Evolutionary conservation across 2,888 invertebrate species (phyloP).

Genomic region (Thyatira batis): DNA sequence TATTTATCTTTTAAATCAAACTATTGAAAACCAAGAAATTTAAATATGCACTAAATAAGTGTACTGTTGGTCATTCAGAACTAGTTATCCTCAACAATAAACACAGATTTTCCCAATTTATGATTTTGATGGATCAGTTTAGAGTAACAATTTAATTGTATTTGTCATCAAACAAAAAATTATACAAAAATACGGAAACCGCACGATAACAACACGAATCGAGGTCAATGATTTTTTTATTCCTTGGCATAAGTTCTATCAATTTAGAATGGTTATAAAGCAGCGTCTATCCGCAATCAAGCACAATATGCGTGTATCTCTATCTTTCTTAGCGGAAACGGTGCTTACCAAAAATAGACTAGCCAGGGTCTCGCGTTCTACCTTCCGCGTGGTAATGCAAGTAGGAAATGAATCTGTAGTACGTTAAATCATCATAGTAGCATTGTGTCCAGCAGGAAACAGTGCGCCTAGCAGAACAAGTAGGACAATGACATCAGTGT

Average conservation of each 20-base stretch:
- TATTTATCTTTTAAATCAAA: too few species aligned
- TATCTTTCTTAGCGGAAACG: constrained; percentile 55
- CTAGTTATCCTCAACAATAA: too few species aligned
- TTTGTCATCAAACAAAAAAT: constrained; percentile 42
- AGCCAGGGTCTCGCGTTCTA: constrained; percentile 64
- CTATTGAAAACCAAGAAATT: too few species aligned
- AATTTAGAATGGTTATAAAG: constrained; percentile 33
- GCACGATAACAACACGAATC: constrained; percentile 36
- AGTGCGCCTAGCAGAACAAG: constrained; percentile 45
- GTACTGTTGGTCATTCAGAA: neutral
- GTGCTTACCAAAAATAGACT: constrained; percentile 71
- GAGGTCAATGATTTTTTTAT: constrained; percentile 50
- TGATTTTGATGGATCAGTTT: neutral
- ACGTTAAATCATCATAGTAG: constrained; percentile 29
- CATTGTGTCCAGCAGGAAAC: constrained; percentile 35
- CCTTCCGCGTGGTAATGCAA: constrained; percentile 64
- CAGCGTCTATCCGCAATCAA: constrained; percentile 22
- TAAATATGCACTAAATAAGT: too few species aligned
- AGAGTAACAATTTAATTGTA: neutral
- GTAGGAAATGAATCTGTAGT: constrained; percentile 45
- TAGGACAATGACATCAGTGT: constrained; percentile 76
- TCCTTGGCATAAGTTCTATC: constrained; percentile 34
- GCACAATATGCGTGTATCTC: constrained; percentile 28
- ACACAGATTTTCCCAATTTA: too few species aligned
- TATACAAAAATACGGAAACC: constrained; percentile 47